Evolutionary conservation across 2,113 vertebrate genomes (phyloP).

Genomic region (Anolis carolinensis): DNA sequence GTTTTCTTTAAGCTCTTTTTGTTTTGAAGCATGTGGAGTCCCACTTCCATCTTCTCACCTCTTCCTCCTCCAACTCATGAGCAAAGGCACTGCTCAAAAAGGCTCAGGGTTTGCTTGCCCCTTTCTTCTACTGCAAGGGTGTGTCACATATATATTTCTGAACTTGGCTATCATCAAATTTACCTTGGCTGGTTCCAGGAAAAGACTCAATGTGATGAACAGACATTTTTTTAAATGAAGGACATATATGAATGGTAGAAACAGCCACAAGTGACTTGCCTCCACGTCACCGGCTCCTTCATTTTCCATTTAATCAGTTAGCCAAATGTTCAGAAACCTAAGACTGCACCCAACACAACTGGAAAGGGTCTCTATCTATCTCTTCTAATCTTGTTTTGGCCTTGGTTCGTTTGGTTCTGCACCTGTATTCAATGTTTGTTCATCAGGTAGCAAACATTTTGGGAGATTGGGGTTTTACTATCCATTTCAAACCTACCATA

Average conservation of each 20-base stretch:
- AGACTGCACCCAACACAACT: no score
- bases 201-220: background rate
- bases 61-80: background rate
- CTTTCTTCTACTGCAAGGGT: background rate
- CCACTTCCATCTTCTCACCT: background rate
- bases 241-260: background rate
- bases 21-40: background rate
- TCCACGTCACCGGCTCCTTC: background rate
- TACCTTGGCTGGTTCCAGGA: constrained; percentile 24
- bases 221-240: background rate
- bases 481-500: no score
- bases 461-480: background rate
- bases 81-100: background rate
- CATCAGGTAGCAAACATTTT: background rate
- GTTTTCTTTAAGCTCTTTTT: background rate
- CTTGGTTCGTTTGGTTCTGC: no score
- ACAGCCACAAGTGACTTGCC: background rate
- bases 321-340: background rate
- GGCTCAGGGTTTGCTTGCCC: background rate
- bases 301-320: no score
- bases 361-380: no score
- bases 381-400: no score
- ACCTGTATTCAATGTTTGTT: no score
- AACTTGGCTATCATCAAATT: background rate
- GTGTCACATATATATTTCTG: background rate